A percentile compares a stretch with the other conserved stretches of the same genome.
phyloP scores from a whole-genome alignment of 2,113 vertebrate species.

The Gyps fulvus region DNA sequence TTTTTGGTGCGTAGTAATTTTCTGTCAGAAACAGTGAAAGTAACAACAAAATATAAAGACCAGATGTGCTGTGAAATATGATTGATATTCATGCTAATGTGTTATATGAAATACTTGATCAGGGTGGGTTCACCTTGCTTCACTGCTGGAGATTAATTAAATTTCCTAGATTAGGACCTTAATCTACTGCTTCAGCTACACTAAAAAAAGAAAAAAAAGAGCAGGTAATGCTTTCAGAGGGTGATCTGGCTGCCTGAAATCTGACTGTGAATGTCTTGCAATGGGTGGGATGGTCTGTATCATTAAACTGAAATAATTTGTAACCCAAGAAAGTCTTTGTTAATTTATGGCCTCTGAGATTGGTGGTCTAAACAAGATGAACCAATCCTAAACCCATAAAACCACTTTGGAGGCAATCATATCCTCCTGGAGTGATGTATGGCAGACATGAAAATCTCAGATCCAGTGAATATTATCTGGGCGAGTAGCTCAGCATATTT shows the following conservation, averaged over 20 bases:
- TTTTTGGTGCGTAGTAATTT: neutral
- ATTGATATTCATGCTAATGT: neutral
- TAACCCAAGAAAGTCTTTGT: neutral
- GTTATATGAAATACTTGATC: neutral
- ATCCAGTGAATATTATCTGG: neutral
- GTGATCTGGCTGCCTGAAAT: neutral
- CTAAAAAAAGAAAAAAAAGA: neutral
- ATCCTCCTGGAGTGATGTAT: neutral
- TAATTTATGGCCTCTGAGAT: neutral
- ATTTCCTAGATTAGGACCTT: neutral
- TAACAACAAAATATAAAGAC: neutral
- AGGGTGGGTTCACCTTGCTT: neutral
- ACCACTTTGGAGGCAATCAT: accelerated
- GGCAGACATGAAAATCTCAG: too few species aligned
- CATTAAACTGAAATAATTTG: neutral
- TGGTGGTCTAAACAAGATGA: neutral
- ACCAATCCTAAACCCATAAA: neutral
- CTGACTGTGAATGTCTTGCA: neutral
- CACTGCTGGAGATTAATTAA: neutral
- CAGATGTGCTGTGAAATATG: neutral
- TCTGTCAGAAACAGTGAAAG: neutral
- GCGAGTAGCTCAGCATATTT: neutral
- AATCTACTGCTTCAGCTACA: neutral
- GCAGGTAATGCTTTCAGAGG: neutral
- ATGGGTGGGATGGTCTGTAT: neutral